Evolutionary conservation across 2,797 vertebrate species (phyloP), one percentile per base, ranked within the genome.

Genomic region (Danio tinwini): DNA sequence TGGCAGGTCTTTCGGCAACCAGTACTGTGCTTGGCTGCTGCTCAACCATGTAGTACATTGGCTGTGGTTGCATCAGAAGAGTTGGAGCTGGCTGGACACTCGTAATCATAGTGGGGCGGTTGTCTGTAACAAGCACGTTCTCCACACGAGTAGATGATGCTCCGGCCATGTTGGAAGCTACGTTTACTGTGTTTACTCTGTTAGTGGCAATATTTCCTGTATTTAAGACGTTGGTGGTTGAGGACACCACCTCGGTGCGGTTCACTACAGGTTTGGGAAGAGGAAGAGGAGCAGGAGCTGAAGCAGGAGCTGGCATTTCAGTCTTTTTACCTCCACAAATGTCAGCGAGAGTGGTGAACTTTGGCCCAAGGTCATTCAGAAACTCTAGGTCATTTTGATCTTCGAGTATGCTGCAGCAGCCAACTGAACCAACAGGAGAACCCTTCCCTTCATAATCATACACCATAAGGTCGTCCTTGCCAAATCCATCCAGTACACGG

Each of bases 321-420:
- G 19, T 86, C 37, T 78, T 91, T 69, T 88, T 92, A 44, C 92
- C 94, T 65, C 90, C 82, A 82, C 95, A 96, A 76, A 96, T 92
- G 64, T 97, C 95, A 37, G 97, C 96, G 37, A 99, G 90, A 29
- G 94, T 96, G 88, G 94, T 98, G 87, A 99, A 99, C 88, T 97
- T 98, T 21, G 92, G 87, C 62, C 94, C 96, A 16, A 99, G 90
- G 82, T 98, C 92, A 79, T 97, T 91, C 3, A 99, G 93, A 80
- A 95, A 97, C 17, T 6, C 85, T 62, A 97, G 91, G 1, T 97
- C 94, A 0, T 91, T 86, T 37, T 96, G 93, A 2, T 85, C 89
- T 62, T 95, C 94, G 67, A 96, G 91, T 42, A 94, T 87, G 79
- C 96, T 98, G 89, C 94, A 95, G 86, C 94, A 95, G 81, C 95